phyloP scores from a whole-genome alignment of 2,888 invertebrate genomes.

The Thymelicus acteon region DNA sequence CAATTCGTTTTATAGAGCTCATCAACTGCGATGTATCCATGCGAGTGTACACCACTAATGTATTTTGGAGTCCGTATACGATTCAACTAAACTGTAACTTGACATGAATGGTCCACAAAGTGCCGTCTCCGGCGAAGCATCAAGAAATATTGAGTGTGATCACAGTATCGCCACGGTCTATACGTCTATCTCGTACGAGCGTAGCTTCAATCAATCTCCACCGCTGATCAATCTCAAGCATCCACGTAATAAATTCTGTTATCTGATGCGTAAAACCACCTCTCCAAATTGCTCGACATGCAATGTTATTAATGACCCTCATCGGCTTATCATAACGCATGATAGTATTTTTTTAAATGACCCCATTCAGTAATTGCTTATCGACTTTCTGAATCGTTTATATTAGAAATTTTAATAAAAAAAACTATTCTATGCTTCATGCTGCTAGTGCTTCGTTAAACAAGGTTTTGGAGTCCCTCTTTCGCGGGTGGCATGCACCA shows the following conservation, averaged over 20 bases:
- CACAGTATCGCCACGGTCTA: conserved; percentile 3
- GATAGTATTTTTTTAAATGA: too few relatives aligned
- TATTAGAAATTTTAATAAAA: too few relatives aligned
- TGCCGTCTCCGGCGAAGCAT: neutral
- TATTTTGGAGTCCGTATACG: neutral
- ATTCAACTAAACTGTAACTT: neutral
- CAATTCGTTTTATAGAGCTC: too few relatives aligned
- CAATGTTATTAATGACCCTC: conserved; percentile 41
- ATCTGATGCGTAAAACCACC: conserved; percentile 12
- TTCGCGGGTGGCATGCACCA: too few relatives aligned
- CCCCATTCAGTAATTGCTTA: too few relatives aligned
- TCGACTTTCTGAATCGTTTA: too few relatives aligned
- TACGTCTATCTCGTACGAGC: conserved; percentile 3
- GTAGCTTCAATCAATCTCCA: conserved; percentile 7
- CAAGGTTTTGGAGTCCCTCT: too few relatives aligned
- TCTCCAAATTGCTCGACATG: conserved; percentile 9
- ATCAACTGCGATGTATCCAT: too few relatives aligned
- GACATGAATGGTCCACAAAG: neutral
- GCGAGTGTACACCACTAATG: too few relatives aligned
- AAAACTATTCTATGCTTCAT: too few relatives aligned
- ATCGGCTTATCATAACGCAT: conserved; percentile 1
- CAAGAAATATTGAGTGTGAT: neutral
- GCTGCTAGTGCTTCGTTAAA: too few relatives aligned
- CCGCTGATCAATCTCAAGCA: conserved; percentile 13
- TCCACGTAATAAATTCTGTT: conserved; percentile 8